These are phyloP conservation scores for Gallinago nigripennis DNA, from an alignment of 2,797 vertebrate species.

Conservation along the genomic window DNA sequence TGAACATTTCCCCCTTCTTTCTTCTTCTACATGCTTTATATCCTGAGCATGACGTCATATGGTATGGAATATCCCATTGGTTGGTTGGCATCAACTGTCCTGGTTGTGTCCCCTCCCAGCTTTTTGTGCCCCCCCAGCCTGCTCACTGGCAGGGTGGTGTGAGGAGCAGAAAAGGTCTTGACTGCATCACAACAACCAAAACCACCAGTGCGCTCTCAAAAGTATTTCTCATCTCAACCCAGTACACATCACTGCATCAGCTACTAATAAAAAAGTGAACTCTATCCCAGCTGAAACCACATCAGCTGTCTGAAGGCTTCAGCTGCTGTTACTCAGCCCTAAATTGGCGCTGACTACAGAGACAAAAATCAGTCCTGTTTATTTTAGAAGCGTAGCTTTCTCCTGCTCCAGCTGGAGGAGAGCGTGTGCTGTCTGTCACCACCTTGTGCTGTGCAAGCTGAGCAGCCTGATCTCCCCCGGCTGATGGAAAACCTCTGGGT, in stretches of 20 bases:
- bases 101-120: neutral
- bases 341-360: neutral
- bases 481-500: neutral
- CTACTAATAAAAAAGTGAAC: neutral
- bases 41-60: neutral
- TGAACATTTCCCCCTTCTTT: neutral
- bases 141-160: neutral
- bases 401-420: neutral
- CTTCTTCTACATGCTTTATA: neutral
- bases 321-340: neutral
- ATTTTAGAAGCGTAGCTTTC: neutral
- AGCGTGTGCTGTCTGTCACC: neutral
- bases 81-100: neutral
- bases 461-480: neutral
- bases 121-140: neutral
- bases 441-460: rapidly evolving
- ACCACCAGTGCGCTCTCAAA: neutral
- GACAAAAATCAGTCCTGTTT: neutral
- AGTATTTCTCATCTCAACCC: neutral
- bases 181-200: neutral
- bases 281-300: neutral
- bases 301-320: neutral
- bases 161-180: neutral
- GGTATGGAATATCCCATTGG: neutral
- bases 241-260: neutral